Evolutionary conservation across 1,140 invertebrate species (phyloP).

Genomic region (Drosophila orosa): DNA sequence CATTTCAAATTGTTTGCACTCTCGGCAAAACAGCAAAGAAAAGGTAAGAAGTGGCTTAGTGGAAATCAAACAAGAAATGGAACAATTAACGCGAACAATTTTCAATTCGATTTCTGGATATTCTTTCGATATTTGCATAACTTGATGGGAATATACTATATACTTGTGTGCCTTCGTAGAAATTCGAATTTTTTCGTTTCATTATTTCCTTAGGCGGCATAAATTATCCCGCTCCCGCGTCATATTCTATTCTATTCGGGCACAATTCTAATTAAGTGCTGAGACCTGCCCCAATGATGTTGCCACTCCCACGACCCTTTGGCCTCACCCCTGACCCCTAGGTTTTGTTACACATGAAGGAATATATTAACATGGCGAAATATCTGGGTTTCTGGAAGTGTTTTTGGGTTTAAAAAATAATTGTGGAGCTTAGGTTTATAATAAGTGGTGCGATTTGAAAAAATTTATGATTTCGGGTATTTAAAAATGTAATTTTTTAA

Average conservation of each 20-base stretch:
- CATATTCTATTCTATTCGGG: conserved; percentile 27
- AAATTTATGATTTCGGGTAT: no score
- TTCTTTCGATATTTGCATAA: conserved; percentile 34
- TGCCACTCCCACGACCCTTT: conserved; percentile 30
- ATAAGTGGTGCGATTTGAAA: not conserved
- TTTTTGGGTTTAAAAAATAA: no score
- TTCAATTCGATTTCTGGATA: conserved; percentile 43
- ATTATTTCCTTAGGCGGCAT: conserved; percentile 28
- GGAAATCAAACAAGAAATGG: conserved; percentile 46
- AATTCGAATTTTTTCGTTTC: not conserved
- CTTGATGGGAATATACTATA: conserved; percentile 15
- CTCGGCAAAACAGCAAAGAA: conserved; percentile 31
- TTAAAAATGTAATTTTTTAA: no score
- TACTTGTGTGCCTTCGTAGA: not conserved
- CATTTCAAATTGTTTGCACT: conserved; percentile 50
- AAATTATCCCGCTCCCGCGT: conserved; percentile 45
- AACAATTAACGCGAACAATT: conserved; percentile 31
- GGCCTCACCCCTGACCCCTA: conserved; percentile 12
- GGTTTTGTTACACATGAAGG: conserved; percentile 5
- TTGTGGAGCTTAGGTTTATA: not conserved
- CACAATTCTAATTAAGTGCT: conserved; percentile 59
- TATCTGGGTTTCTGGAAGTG: not conserved
- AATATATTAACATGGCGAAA: not conserved
- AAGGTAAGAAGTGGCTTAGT: conserved; percentile 41
- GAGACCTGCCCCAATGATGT: conserved; percentile 61